phyloP scores from a whole-genome alignment of 2,888 invertebrate species.

The Sialis fuliginosa region DNA sequence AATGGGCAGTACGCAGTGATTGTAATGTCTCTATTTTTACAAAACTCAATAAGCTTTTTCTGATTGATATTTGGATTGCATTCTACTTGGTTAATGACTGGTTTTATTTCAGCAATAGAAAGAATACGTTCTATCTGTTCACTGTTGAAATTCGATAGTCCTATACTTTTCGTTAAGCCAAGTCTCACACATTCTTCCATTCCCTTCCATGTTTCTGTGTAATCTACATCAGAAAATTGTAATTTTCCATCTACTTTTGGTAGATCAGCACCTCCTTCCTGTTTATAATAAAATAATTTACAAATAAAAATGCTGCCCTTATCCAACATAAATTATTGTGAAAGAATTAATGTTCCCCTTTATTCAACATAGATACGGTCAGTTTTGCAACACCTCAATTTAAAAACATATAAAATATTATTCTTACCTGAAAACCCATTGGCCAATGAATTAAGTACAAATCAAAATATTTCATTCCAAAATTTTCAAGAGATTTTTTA shows the following conservation, averaged over 20 bases:
- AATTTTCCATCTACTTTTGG: constrained; percentile 26
- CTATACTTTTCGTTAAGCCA: constrained; percentile 50
- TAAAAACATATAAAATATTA: background rate
- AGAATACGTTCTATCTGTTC: constrained; percentile 47
- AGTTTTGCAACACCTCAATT: background rate
- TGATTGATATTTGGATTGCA: constrained; percentile 53
- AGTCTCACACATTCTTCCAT: constrained; percentile 50
- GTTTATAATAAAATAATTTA: constrained; percentile 5
- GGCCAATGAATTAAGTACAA: constrained; percentile 23
- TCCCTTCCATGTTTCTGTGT: constrained; percentile 55
- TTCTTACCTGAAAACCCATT: constrained; percentile 20
- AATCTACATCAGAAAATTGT: constrained; percentile 39
- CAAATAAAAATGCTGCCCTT: no score
- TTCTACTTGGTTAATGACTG: constrained; percentile 42
- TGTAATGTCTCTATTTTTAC: constrained; percentile 40
- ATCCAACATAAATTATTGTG: no score
- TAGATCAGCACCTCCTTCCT: constrained; percentile 29
- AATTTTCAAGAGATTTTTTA: constrained; percentile 16
- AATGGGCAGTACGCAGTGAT: constrained; percentile 60
- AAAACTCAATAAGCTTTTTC: constrained; percentile 45
- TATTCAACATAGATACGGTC: no score
- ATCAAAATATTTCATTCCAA: constrained; percentile 20
- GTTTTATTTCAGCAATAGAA: constrained; percentile 33
- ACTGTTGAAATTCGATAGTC: constrained; percentile 62
- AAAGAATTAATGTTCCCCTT: no score